Base-by-base conservation (phyloP, 1,140 invertebrate species). In the Cydia splendana region DNA sequence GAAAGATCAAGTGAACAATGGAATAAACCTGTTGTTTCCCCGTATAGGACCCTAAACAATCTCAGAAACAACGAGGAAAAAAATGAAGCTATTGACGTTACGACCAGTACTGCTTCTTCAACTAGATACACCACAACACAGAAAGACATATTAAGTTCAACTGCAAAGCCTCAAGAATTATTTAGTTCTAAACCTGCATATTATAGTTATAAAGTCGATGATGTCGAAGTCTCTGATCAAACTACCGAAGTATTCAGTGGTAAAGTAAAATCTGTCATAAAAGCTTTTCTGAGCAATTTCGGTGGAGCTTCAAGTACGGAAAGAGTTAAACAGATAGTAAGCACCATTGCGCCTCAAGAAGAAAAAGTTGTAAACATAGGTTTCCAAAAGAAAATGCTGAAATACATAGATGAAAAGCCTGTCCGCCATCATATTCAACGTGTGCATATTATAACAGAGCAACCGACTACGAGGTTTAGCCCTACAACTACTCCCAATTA, bases 211-310 rank as follows among this genome's bases (percentile, higher is more conserved):
- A 82, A 82, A 30, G 71, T 91, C 38, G 83, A 85, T 65, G 91
- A 91, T 53, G 91, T 90, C 20, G 76, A 80, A 18, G 62, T 88
- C 42, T 80, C 86, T 10, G 87, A 93, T 79, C 88, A 91, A 69
- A 93, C 90, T 9, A 93, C 91, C 28, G 90, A 93, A 86, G 80
- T 91, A 76, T 87, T 91, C 77, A 90, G 83, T 75, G 85, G 84
- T 38, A 91, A 85, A 79, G 84, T 91, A 3, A 88, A 87, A 85
- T 88, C 86, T 80, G 83, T 91, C 9, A 85, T 92, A 57, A 88
- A 88, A 85, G 84, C 87, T n/a, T 91, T 92, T 73, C 85, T 92
- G 38, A 87, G 88, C 78, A 89, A 89, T 76, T 80, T 91, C 75
- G 78, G 75, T 3, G 82, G 75, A 78, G 83, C 88, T 30, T 83